Percentiles rank a stretch among this genome's conserved stretches.
phyloP scores from a whole-genome alignment of 2,888 invertebrate species.

The Tachystola acroxantha region DNA sequence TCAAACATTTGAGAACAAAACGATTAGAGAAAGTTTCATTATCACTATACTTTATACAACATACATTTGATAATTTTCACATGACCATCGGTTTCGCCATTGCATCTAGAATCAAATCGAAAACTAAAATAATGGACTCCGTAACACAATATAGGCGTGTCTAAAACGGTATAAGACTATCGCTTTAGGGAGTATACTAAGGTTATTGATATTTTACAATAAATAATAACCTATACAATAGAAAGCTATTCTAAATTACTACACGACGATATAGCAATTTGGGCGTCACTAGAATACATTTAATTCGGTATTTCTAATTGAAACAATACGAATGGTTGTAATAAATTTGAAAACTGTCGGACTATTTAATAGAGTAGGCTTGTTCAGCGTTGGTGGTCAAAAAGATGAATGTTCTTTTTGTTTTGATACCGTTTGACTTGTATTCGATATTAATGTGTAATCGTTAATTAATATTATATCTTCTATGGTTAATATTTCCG shows the following conservation, averaged over 20 bases:
- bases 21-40: slow-evolving; percentile 1
- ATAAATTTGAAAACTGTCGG: slow-evolving; percentile 58
- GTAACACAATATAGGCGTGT: slow-evolving; percentile 62
- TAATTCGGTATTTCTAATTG: slow-evolving; percentile 69
- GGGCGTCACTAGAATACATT: slow-evolving; percentile 61
- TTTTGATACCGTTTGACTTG: slow-evolving; percentile 25
- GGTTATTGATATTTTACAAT: slow-evolving; percentile 64
- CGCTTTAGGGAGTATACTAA: slow-evolving; percentile 44
- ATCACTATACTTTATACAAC: neutral
- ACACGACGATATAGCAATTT: slow-evolving; percentile 60
- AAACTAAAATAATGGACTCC: slow-evolving; percentile 45
- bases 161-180: slow-evolving; percentile 32
- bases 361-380: slow-evolving; percentile 48
- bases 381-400: slow-evolving; percentile 57
- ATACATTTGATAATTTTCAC: slow-evolving; percentile 4
- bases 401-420: slow-evolving; percentile 42
- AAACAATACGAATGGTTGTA: slow-evolving; percentile 59
- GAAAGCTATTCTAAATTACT: slow-evolving; percentile 50
- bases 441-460: slow-evolving; percentile 6
- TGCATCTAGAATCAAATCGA: slow-evolving; percentile 34
- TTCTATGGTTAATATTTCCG: neutral
- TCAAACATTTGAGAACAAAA: neutral
- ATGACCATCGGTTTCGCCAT: slow-evolving; percentile 24
- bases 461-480: slow-evolving; percentile 6
- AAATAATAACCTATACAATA: slow-evolving; percentile 54